Evolutionary conservation across 2,797 vertebrate species (phyloP).

Genomic region (Chloroceryle amazona): DNA sequence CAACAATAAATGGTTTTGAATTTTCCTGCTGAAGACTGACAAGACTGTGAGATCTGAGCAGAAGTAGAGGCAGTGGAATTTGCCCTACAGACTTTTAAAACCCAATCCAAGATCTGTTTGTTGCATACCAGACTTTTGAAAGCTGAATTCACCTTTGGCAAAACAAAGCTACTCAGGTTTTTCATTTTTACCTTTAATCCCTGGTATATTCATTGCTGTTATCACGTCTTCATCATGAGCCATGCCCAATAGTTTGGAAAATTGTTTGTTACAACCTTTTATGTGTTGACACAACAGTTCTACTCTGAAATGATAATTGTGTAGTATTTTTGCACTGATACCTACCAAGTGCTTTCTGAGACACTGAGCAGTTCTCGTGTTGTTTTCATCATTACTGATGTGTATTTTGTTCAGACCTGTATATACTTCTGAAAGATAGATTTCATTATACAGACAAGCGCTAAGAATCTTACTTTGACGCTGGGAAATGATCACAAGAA

Average conservation of each 20-base stretch:
- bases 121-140: neutral
- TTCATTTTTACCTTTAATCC: neutral
- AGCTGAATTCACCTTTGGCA: neutral
- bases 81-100: neutral
- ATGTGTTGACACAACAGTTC: neutral
- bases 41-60: neutral
- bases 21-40: neutral
- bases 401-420: neutral
- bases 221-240: neutral
- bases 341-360: neutral
- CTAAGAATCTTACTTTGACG: neutral
- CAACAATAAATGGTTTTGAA: neutral
- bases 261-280: neutral
- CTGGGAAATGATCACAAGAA: neutral
- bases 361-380: neutral
- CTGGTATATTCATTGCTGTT: neutral
- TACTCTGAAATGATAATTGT: neutral
- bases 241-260: neutral
- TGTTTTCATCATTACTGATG: neutral
- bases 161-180: neutral
- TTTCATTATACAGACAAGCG: neutral
- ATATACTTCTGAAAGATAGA: constrained; percentile 11
- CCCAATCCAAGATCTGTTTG: neutral
- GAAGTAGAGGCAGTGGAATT: neutral
- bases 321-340: neutral